phyloP scores from a whole-genome alignment of 1,140 invertebrate species.

The Tetramorium alpestre region DNA sequence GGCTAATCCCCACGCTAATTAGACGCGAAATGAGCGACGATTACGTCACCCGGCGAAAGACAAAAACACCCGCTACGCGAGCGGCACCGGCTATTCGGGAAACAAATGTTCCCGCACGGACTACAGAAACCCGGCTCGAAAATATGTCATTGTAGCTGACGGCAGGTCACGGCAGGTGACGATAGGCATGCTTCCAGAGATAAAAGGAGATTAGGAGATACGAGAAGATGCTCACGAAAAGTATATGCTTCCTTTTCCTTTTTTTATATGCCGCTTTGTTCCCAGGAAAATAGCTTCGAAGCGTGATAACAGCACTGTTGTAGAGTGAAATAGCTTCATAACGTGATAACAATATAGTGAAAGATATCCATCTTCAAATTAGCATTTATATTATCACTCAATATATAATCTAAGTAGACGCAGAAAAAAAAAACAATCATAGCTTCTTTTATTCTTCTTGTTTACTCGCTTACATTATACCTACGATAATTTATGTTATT shows the following conservation, averaged over 20 bases:
- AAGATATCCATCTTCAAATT: not conserved
- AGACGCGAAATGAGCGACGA: slow-evolving; percentile 68
- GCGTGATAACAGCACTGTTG: not conserved
- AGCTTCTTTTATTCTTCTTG: not conserved
- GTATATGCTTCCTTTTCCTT: not conserved
- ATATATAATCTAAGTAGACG: not conserved
- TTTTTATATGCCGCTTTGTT: slow-evolving; percentile 28
- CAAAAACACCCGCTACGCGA: slow-evolving; percentile 23
- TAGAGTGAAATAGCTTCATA: not conserved
- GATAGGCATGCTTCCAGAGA: not conserved
- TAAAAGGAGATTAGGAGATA: slow-evolving; percentile 23
- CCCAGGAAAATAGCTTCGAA: not conserved
- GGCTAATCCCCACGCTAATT: slow-evolving; percentile 71
- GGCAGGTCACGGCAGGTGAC: not conserved
- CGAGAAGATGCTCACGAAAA: not conserved
- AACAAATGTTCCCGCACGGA: slow-evolving; percentile 24
- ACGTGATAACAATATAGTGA: not conserved
- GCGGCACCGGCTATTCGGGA: slow-evolving; percentile 2
- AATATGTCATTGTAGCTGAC: slow-evolving; percentile 40
- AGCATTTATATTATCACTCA: not conserved
- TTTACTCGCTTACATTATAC: not conserved
- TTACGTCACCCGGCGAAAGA: slow-evolving; percentile 54
- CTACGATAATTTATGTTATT: not conserved
- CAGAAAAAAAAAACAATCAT: not conserved
- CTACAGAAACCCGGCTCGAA: slow-evolving; percentile 23